A percentile compares a stretch with the other conserved stretches of the same genome.
Evolutionary conservation across 92 coral and sea anemone genomes (phyloP).

Genomic region (Zoanthus gigantus): DNA sequence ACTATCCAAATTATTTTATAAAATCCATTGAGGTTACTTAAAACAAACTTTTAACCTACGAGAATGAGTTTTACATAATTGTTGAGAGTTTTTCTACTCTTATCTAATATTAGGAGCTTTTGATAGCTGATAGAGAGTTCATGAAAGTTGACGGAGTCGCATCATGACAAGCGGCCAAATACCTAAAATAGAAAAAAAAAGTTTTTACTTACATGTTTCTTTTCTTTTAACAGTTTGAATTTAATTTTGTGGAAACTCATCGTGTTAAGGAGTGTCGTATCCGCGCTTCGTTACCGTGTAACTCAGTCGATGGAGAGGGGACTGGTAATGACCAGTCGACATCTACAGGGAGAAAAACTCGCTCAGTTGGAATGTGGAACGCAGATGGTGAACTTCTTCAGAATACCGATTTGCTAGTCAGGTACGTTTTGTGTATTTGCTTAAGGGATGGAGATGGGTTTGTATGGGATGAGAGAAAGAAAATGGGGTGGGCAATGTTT

Average conservation of each 20-base stretch:
- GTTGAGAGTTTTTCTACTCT: too few relatives aligned
- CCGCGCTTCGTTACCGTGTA: constrained; percentile 58
- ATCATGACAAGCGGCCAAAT: too few relatives aligned
- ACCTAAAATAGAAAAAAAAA: neutral
- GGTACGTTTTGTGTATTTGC: constrained; percentile 38
- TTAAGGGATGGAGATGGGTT: too few relatives aligned
- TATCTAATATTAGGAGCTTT: too few relatives aligned
- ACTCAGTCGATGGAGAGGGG: neutral
- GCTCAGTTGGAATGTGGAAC: constrained; percentile 81
- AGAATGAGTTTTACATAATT: too few relatives aligned
- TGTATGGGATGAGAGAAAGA: too few relatives aligned
- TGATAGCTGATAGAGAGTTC: too few relatives aligned
- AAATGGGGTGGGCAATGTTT: too few relatives aligned
- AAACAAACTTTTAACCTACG: too few relatives aligned
- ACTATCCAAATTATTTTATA: too few relatives aligned
- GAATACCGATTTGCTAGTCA: constrained; percentile 71
- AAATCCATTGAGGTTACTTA: too few relatives aligned
- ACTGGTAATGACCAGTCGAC: constrained; percentile 34
- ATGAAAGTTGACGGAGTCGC: too few relatives aligned
- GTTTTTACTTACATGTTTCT: neutral
- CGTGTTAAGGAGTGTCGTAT: constrained; percentile 78
- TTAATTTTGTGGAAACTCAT: constrained; percentile 77
- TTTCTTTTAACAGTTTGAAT: constrained; percentile 68
- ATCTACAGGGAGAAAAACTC: constrained; percentile 45
- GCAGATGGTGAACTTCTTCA: constrained; percentile 86